Percentiles rank a stretch among this genome's conserved stretches.
phyloP scores from a whole-genome alignment of 2,113 vertebrate species.

The Bambusicola thoracicus region DNA sequence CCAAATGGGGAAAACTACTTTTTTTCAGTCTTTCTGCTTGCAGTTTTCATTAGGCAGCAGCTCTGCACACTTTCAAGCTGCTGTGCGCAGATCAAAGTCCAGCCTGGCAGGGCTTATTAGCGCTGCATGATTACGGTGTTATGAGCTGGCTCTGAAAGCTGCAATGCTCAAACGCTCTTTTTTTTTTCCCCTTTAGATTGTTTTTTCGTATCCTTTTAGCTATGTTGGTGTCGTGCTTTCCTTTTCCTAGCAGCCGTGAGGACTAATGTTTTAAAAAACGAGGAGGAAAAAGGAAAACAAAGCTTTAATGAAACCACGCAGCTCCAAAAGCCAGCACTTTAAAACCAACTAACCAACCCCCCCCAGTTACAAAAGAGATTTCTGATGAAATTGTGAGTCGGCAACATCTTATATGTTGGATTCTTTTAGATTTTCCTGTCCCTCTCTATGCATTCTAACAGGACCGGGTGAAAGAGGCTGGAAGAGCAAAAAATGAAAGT shows the following conservation, averaged over 20 bases:
- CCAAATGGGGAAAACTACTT: neutral
- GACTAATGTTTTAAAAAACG: neutral
- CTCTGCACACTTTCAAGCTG: conserved; percentile 28
- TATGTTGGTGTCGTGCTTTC: conserved; percentile 9
- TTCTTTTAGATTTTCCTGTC: neutral
- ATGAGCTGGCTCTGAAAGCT: conserved; percentile 47
- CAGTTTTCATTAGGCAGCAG: conserved; percentile 52
- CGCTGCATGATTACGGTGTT: conserved; percentile 38
- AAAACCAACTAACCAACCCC: neutral
- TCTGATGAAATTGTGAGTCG: neutral
- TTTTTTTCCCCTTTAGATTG: neutral
- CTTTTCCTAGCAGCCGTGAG: neutral
- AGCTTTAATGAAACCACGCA: neutral
- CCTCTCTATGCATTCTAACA: neutral
- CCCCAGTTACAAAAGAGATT: neutral
- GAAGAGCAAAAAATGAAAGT: neutral
- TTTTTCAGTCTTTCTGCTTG: conserved; percentile 22
- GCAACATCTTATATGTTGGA: neutral
- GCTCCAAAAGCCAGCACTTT: neutral
- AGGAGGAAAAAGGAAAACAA: neutral
- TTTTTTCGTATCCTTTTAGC: neutral
- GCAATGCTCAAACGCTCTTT: conserved; percentile 1
- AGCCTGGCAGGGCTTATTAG: conserved; percentile 63
- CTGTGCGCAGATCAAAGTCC: conserved; percentile 62
- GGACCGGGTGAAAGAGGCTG: neutral